These are phyloP conservation scores for Tipula vernalis DNA, from an alignment of 2,888 invertebrate genomes.

Conservation along the genomic window DNA sequence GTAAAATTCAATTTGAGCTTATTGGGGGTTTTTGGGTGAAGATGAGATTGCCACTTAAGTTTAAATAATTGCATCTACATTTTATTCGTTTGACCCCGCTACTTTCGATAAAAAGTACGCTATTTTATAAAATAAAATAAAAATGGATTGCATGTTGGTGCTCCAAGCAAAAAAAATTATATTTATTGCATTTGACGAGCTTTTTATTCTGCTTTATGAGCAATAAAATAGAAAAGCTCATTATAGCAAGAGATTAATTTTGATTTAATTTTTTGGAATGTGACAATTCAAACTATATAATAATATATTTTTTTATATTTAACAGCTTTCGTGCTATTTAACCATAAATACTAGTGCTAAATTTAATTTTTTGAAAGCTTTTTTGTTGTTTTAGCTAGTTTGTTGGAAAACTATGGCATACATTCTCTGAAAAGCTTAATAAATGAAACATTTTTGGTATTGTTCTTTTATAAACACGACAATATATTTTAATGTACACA, in stretches of 20 bases:
- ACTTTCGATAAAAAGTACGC: not conserved
- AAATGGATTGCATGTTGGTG: not conserved
- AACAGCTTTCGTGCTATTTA: not conserved
- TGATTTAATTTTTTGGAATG: not conserved
- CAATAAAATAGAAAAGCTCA: not conserved
- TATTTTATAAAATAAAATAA: not conserved
- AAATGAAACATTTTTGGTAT: not conserved
- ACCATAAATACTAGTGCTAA: not conserved
- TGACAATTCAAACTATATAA: not conserved
- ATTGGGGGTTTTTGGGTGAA: not conserved
- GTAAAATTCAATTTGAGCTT: not conserved
- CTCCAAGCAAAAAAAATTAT: not conserved
- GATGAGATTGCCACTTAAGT: not conserved
- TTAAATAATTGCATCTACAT: not conserved
- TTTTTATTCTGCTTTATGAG: not conserved
- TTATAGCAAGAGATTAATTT: not conserved
- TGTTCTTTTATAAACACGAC: not conserved
- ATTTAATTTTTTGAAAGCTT: not conserved
- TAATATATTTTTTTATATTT: not conserved
- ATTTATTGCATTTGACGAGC: not conserved
- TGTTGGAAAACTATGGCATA: not conserved
- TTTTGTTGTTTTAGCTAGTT: not conserved
- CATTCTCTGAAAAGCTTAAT: not conserved
- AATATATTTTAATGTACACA: not conserved
- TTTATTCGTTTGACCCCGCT: not conserved